Conservation (phyloP, 2,888 invertebrate genomes). For the Drosophila algonquin region DNA sequence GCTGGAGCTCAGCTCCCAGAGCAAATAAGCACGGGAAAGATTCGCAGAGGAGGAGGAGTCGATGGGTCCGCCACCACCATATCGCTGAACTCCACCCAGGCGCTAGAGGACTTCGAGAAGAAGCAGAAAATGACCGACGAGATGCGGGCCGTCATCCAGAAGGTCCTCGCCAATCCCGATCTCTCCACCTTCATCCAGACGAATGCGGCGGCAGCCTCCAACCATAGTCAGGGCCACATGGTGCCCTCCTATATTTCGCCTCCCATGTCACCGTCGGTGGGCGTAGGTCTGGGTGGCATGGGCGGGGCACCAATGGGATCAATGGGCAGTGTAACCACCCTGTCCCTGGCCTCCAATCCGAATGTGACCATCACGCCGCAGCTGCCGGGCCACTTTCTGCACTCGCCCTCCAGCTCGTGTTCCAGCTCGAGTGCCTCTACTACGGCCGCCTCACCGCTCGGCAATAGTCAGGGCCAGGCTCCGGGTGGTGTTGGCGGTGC, state of each 20-base stretch:
- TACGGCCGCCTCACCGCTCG: slow-evolving; percentile 68
- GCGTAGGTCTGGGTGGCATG: slow-evolving; percentile 15
- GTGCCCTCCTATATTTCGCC: slow-evolving; percentile 82
- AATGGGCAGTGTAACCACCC: slow-evolving; percentile 59
- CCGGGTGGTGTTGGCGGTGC: neutral
- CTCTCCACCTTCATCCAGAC: slow-evolving; percentile 83
- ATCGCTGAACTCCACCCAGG: slow-evolving; percentile 77
- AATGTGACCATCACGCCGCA: slow-evolving; percentile 81
- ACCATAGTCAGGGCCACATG: slow-evolving; percentile 35
- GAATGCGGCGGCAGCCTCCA: slow-evolving; percentile 52
- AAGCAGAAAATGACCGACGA: slow-evolving; percentile 83
- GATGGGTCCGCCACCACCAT: slow-evolving; percentile 61
- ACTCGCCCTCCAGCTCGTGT: slow-evolving; percentile 70
- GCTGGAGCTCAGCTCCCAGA: neutral
- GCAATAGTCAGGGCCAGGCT: slow-evolving; percentile 25
- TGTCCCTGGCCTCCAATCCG: slow-evolving; percentile 81
- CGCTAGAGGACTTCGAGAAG: slow-evolving; percentile 81
- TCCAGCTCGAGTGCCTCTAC: slow-evolving; percentile 73
- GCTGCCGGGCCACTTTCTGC: slow-evolving; percentile 74
- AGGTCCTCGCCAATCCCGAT: slow-evolving; percentile 82
- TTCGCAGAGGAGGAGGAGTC: slow-evolving; percentile 9
- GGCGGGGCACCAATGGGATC: neutral
- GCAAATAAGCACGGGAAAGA: slow-evolving; percentile 14
- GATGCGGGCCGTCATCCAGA: slow-evolving; percentile 83
- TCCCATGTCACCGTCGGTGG: slow-evolving; percentile 82